Percentiles rank a stretch among this genome's conserved stretches.
phyloP scores from a whole-genome alignment of 2,888 invertebrate species.

The Saturnia pavonia region DNA sequence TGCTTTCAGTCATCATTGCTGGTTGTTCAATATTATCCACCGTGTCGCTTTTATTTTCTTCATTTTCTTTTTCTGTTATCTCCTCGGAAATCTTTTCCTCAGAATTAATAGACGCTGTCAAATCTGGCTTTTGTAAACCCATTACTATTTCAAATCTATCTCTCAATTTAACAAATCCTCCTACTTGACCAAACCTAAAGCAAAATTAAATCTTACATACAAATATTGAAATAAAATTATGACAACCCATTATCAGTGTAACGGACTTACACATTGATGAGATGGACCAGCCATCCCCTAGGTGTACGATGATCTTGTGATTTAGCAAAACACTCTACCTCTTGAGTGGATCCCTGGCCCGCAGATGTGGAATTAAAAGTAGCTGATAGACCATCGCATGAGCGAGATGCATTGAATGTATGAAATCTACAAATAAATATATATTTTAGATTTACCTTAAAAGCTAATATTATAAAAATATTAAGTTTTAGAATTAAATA shows the following conservation, averaged over 20 bases:
- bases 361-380: constrained; percentile 65
- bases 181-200: constrained; percentile 90
- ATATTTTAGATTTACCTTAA: background rate
- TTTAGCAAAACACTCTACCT: constrained; percentile 83
- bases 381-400: constrained; percentile 83
- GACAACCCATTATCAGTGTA: background rate
- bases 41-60: constrained; percentile 54
- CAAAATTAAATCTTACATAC: constrained; percentile 15
- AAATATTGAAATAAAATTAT: background rate
- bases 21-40: constrained; percentile 49
- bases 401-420: constrained; percentile 90
- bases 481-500: background rate
- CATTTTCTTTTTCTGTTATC: constrained; percentile 65
- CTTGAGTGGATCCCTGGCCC: constrained; percentile 73
- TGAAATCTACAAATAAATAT: constrained; percentile 85
- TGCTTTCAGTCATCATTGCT: constrained; percentile 54
- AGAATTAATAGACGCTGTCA: constrained; percentile 63
- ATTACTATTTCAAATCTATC: constrained; percentile 91
- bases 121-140: constrained; percentile 78
- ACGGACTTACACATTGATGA: constrained; percentile 88
- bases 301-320: constrained; percentile 92
- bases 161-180: constrained; percentile 93
- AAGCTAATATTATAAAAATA: constrained; percentile 6
- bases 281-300: constrained; percentile 97
- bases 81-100: constrained; percentile 72